Evolutionary conservation across 2,888 invertebrate genomes (phyloP).

Genomic region (Hartigia nigra): DNA sequence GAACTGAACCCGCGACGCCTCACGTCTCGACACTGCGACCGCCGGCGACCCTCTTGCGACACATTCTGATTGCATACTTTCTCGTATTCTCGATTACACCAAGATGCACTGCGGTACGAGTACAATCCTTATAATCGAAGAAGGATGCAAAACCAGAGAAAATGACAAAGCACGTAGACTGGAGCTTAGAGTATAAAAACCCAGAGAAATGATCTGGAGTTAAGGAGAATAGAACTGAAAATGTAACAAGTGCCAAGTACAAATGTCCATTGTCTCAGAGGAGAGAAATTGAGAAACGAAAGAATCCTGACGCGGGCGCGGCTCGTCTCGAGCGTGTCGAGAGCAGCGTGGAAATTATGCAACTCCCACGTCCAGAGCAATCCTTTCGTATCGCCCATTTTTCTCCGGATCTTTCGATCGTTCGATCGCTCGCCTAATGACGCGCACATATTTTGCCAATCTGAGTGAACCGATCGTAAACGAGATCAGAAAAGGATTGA

Average conservation of each 20-base stretch:
- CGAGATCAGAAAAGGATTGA: conserved; percentile 7
- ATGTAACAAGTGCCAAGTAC: not conserved
- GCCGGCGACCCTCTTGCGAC: conserved; percentile 29
- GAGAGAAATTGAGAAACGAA: not conserved
- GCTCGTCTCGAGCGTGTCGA: conserved; percentile 3
- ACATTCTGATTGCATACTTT: conserved; percentile 48
- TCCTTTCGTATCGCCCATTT: not conserved
- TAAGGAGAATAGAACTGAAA: not conserved
- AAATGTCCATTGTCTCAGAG: not conserved
- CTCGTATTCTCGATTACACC: conserved; percentile 22
- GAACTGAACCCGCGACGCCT: not conserved
- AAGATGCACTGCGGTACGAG: not conserved
- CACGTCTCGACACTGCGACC: conserved; percentile 1
- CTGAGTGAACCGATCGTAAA: not conserved
- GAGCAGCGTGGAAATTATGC: conserved; percentile 46
- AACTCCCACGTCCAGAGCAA: conserved; percentile 22
- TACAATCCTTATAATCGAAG: not conserved
- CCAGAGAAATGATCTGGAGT: not conserved
- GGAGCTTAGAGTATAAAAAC: not conserved
- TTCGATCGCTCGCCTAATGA: conserved; percentile 3
- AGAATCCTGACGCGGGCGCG: not conserved
- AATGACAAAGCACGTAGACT: not conserved
- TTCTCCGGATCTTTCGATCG: not conserved
- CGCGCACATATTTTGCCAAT: not conserved
- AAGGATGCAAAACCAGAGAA: not conserved